A percentile compares a stretch with the other conserved stretches of the same genome.
Conservation (phyloP, 2,888 invertebrate species). For the Drosophila nigricruria region DNA sequence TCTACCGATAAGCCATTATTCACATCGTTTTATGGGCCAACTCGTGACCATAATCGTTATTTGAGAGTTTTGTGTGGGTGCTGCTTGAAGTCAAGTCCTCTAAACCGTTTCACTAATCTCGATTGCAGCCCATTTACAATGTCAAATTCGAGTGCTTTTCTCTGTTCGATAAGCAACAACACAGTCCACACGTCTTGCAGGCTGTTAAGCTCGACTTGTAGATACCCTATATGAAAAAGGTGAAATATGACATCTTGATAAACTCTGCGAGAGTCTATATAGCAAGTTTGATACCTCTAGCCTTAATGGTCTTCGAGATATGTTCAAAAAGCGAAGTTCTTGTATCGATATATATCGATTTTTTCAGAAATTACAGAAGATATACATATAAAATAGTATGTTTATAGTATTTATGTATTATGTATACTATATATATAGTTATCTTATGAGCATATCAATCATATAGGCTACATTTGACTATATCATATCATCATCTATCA, state of each 20-base stretch:
- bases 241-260: neutral
- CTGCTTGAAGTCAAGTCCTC: conserved; percentile 27
- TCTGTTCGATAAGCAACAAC: neutral
- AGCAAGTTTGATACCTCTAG: no score
- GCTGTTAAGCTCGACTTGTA: neutral
- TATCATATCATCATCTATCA: no score
- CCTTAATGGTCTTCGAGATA: neutral
- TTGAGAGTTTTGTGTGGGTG: conserved; percentile 43
- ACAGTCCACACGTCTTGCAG: neutral
- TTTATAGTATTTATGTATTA: neutral
- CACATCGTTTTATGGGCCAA: neutral
- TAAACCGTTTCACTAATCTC: conserved; percentile 46
- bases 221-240: neutral
- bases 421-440: neutral
- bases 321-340: neutral
- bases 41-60: conserved; percentile 32
- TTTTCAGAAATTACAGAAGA: neutral
- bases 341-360: neutral
- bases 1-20: conserved; percentile 6
- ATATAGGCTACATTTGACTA: no score
- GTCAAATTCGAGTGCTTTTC: conserved; percentile 36
- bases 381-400: neutral
- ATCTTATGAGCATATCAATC: neutral
- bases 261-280: neutral
- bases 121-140: conserved; percentile 60